Evolutionary conservation across 2,888 invertebrate species (phyloP).

Genomic region (Pyrrhosoma nymphula): DNA sequence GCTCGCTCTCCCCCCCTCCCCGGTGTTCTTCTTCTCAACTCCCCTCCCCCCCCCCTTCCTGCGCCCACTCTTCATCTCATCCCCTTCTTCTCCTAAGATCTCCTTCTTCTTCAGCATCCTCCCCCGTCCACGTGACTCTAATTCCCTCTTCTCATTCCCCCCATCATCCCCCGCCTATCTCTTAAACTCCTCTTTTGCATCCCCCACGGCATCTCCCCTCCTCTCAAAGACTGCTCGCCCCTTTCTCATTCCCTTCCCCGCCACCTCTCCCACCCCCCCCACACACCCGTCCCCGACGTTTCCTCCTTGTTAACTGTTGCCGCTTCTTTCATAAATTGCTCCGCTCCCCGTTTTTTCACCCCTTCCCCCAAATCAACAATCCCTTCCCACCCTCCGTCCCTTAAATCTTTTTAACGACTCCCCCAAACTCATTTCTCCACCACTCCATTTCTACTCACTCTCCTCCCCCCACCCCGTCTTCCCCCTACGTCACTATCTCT

Average conservation of each 20-base stretch:
- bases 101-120: not conserved
- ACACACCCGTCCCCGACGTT: not conserved
- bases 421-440: not conserved
- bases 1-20: not conserved
- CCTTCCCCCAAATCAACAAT: not conserved
- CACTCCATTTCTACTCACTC: not conserved
- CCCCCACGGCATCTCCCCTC: not conserved
- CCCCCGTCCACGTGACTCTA: not conserved
- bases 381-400: not conserved
- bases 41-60: not conserved
- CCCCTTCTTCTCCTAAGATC: not conserved
- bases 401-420: constrained; percentile 31
- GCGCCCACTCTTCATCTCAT: not conserved
- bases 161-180: not conserved
- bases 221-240: not conserved
- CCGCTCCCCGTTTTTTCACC: not conserved
- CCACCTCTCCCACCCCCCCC: not conserved
- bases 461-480: not conserved
- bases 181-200: not conserved
- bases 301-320: constrained; percentile 23
- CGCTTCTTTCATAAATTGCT: constrained; percentile 25
- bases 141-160: too few relatives aligned
- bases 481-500: not conserved
- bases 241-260: not conserved
- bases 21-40: not conserved